These are phyloP conservation scores for Leptopilina myrica DNA, from an alignment of 2,888 invertebrate genomes.

Conservation along the genomic window DNA sequence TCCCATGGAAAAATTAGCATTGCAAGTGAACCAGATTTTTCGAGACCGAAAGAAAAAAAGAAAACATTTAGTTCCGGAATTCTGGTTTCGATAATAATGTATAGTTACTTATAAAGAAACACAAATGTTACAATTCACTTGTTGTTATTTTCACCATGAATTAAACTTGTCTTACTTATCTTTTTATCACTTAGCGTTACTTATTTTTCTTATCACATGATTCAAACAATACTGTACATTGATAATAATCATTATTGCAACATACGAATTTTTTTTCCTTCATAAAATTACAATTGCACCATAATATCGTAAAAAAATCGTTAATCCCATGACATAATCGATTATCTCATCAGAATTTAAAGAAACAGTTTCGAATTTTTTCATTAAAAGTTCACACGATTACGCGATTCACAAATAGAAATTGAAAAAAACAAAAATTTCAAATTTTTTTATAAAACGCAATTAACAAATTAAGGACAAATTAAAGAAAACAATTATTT, in stretches of 20 bases:
- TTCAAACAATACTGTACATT: slow-evolving; percentile 5
- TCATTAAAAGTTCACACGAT: too few relatives aligned
- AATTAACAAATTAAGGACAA: neutral
- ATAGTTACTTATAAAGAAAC: neutral
- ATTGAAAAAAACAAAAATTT: neutral
- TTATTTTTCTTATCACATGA: neutral
- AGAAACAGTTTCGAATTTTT: neutral
- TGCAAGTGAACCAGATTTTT: slow-evolving; percentile 26
- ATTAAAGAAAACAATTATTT: neutral
- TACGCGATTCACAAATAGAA: too few relatives aligned
- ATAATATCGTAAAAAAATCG: neutral
- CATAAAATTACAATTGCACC: neutral
- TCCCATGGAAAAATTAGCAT: neutral
- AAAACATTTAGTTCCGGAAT: neutral
- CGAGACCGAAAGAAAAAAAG: neutral
- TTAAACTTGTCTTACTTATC: neutral
- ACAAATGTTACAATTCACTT: slow-evolving; percentile 18
- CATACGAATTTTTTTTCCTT: neutral
- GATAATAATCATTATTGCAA: slow-evolving; percentile 26
- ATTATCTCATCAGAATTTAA: neutral
- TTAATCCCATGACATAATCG: neutral
- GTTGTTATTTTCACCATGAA: neutral
- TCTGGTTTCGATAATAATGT: slow-evolving; percentile 6
- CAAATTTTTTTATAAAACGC: neutral
- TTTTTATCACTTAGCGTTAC: slow-evolving; percentile 18